These are phyloP conservation scores for Myiotriccus ornatus DNA, from an alignment of 2,797 vertebrate species.

Conservation along the genomic window DNA sequence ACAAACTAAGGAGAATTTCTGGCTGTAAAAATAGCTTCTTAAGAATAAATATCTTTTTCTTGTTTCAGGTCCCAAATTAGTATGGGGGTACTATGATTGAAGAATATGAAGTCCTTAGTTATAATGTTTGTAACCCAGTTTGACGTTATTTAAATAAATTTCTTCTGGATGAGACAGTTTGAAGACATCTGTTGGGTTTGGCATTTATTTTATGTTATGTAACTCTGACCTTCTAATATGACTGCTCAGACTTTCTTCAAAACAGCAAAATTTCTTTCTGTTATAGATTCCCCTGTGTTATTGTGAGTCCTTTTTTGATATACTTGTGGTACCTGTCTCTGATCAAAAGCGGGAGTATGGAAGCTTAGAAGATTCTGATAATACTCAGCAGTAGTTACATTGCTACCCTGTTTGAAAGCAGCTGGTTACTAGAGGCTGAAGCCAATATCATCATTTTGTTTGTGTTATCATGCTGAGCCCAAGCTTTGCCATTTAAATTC, in stretches of 20 bases:
- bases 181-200: not conserved
- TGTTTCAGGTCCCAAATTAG: not conserved
- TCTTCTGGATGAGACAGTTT: not conserved
- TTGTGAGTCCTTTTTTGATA: not conserved
- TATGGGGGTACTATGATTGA: not conserved
- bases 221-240: not conserved
- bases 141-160: not conserved
- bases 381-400: not conserved
- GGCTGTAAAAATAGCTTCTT: not conserved
- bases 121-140: not conserved
- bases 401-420: not conserved
- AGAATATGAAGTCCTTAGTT: not conserved
- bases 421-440: not conserved
- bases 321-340: not conserved
- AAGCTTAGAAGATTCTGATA: not conserved
- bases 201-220: not conserved
- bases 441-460: slow-evolving; percentile 20
- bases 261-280: not conserved
- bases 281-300: not conserved
- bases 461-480: slow-evolving; percentile 1
- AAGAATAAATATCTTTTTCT: not conserved
- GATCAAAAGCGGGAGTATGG: not conserved
- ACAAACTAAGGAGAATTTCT: not conserved
- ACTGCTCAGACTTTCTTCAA: not conserved
- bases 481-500: slow-evolving; percentile 10